Base-by-base conservation (phyloP, 2,888 invertebrate genomes). In the Drosophila paucipuncta region DNA sequence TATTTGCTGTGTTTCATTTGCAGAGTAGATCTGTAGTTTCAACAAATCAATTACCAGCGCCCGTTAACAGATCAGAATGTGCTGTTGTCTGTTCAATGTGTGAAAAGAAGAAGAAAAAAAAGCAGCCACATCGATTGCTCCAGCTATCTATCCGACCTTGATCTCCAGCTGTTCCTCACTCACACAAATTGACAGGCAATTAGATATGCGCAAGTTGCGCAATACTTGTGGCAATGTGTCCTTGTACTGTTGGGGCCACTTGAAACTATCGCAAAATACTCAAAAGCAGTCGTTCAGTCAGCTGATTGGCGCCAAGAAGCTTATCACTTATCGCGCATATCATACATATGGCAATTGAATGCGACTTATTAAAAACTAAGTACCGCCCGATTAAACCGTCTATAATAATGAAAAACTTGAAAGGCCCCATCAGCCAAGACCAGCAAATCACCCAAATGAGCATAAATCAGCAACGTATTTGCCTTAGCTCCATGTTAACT, bases 281-380 rank as follows among this genome's bases (percentile, higher is more conserved):
- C 25, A n/a, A 13, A 7, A 16, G 31, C 22, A 7, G 22, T 47
- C 47, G 4, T 47, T 7, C 35, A 35, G 25, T 54, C 25, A 35
- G 35, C 35, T 31, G 4, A 9, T 57, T 67, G 83, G 83, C 79
- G 83, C 86, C 83, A 73, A 62, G 30, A 59, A 69, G 83, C 78
- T 83, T 79, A 81, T 83, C 83, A 75, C 61, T 78, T 76, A 72
- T 73, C 50, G 62, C 67, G 63, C 69, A 68, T 68, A 75, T 80
- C 68, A 65, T n/a, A 22, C 50, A 65, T 67, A 69, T 43, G 66
- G 31, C 31, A 30, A 57, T 67, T 73, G 49, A 59, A 62, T 60
- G 47, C 13, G 53, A 61, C 63, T 76, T 68, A 76, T 76, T 72
- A 65, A 65, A 62, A 62, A 62, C 67, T 30, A 52, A 61, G 22